Evolutionary conservation across 2,888 invertebrate genomes (phyloP), one percentile per base, ranked within the genome.

Genomic region (Rhorus exstirpatorius): DNA sequence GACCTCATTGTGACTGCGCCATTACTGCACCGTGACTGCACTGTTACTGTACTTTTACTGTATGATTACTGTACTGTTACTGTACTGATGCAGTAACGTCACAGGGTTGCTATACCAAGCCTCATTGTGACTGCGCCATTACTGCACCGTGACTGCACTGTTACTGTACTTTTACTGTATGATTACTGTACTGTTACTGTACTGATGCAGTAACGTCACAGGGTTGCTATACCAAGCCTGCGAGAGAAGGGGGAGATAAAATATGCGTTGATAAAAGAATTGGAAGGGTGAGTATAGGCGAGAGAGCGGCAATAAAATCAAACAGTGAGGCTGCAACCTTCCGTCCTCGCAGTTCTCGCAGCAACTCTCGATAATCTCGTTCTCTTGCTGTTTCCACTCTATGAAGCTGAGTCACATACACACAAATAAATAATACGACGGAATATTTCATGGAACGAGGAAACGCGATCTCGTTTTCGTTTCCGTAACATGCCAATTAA

Each of bases 221-320:
- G 77, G 61, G 71, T 68, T 58, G 70, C 53, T 63, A 74, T 46
- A 10, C 8, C 10, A 46, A 46, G 44, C 24, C 12, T 1, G 75
- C 85, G 84, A 88, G 87, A 89, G 86, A 87, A 87, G 85, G 75
- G 76, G 81, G 81, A 84, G 77, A 84, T 82, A 72, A 71, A 80
- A 65, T 65, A 46, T 75, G 53, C 58, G 85, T 70, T 68, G 78
- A 81, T 71, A 65, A 77, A 70, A 61, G 55, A 58, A 77, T 51
- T 58, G 6, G 68, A 12, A 12, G 46, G 65, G 17, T 55, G 51
- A 46, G 72, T 38, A 63, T 46, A 78, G 78, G 71, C 72, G 78
- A 81, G 79, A 86, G 85, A 87, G 86, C 88, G 88, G 89, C 89
- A 90, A 91, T 91, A 91, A 91, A 91, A 91, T 91, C 90, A 91